Evolutionary conservation across 37 sponge, comb jelly and placozoan genomes (phyloP), one percentile per base, ranked within the genome.

Genomic region (Eunapius fragilis): DNA sequence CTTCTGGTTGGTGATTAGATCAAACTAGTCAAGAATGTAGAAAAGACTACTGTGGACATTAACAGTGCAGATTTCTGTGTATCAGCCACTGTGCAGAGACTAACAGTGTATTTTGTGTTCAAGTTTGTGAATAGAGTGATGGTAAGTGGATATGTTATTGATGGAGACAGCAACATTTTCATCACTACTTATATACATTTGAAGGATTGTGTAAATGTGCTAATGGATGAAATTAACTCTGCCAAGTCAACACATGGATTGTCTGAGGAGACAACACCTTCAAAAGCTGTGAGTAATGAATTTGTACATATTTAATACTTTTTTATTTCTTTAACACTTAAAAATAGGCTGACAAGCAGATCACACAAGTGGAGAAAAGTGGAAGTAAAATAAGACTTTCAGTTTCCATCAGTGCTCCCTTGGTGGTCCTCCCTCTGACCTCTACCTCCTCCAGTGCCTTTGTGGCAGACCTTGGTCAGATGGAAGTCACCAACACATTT

Each of bases 61-160:
- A 26, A 71, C 3, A 0, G 58, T 33, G 70, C 80, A 68, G 80
- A 84, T 33, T 68, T 84, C 37, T 67, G 85, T 45, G 71, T 89
- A 19, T 24, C 38, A n/a, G 85, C 90, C 19, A 30, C 73, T 37
- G 73, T 91, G 3, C 77, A 37, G 37, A 78, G 69, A 37, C 35
- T 91, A 28, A 77, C 70, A 72, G 28, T 91, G 14, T 47, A 68
- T 27, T 25, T 78, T 67, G 74, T 87, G 47, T 83, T 78, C 70
- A 78, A 83, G 31, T 87, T 91, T 49, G 73, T 87, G 26, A 83
- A 77, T 32, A 72, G 80, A 2, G 3, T 90, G 35, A 35, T 82
- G 49, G 49, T 10, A 45, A 82, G 33, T 33, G 5, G 47, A 9
- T 45, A 9, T 45, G 58, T 10, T 58, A 6, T 41, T 41, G 6